Conservation (phyloP, 2,797 vertebrate species). For the Dromococcyx pavoninus region DNA sequence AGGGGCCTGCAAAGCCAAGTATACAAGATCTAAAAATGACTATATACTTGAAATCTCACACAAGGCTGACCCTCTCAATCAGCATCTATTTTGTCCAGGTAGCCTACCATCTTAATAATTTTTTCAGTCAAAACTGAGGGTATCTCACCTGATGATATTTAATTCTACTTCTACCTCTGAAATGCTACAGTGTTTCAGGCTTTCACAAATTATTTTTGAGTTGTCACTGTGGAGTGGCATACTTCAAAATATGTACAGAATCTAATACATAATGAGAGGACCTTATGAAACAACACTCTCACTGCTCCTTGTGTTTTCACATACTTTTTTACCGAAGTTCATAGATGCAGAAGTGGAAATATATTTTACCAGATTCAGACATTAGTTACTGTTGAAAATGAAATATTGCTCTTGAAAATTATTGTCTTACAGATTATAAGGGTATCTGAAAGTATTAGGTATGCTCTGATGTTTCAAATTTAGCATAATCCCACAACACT, state of each 20-base stretch:
- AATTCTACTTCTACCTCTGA: not conserved
- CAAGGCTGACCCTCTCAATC: not conserved
- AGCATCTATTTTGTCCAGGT: not conserved
- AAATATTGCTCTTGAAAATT: not conserved
- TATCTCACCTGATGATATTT: not conserved
- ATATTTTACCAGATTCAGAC: not conserved
- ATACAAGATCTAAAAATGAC: not conserved
- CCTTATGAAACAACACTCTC: not conserved
- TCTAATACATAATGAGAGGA: not conserved
- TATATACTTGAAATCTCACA: not conserved
- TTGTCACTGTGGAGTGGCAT: not conserved
- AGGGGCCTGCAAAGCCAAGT: not conserved
- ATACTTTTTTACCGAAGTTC: not conserved
- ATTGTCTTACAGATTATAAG: not conserved
- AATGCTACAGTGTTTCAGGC: not conserved
- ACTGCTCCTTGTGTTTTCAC: not conserved
- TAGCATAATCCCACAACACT: not conserved
- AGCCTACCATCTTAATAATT: not conserved
- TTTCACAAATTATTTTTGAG: not conserved
- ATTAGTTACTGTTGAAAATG: not conserved
- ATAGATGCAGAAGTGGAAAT: not conserved
- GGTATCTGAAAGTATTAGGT: not conserved
- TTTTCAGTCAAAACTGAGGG: not conserved
- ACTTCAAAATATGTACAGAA: not conserved
- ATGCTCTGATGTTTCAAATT: not conserved